Conservation (phyloP, 2,888 invertebrate genomes). For the Chymomyza procnemis region DNA sequence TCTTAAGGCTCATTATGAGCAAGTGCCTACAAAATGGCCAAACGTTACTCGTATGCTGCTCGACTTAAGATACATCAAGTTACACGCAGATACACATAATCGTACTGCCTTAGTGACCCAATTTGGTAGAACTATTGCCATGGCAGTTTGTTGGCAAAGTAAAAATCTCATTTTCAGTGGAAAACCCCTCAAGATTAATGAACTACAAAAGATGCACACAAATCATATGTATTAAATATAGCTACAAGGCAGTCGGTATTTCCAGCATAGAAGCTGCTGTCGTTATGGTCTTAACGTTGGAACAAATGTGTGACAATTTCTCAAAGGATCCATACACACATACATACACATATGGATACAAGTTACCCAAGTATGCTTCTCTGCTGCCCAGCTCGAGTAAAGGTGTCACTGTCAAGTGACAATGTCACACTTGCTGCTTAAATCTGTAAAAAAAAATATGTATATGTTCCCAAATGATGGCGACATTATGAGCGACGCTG, state of each 20-base stretch:
- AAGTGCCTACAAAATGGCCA: conserved; percentile 31
- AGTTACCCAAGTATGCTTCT: conserved; percentile 20
- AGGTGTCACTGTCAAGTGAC: conserved; percentile 67
- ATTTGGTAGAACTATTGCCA: conserved; percentile 20
- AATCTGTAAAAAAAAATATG: conserved; percentile 38
- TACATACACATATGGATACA: conserved; percentile 17
- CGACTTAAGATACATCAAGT: background rate
- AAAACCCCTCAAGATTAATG: conserved; percentile 56
- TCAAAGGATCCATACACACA: conserved; percentile 41
- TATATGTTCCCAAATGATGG: conserved; percentile 15
- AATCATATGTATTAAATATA: conserved; percentile 45
- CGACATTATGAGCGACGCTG: conserved; percentile 24
- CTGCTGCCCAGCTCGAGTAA: conserved; percentile 3
- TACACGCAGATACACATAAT: background rate
- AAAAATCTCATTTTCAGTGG: conserved; percentile 25
- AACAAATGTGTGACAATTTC: conserved; percentile 69
- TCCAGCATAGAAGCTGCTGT: conserved; percentile 4
- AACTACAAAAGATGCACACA: conserved; percentile 67
- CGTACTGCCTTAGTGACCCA: conserved; percentile 52
- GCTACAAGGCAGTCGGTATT: conserved; percentile 4
- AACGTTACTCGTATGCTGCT: background rate
- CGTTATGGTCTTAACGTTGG: conserved; percentile 16
- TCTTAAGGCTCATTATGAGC: conserved; percentile 18
- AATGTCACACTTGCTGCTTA: conserved; percentile 58
- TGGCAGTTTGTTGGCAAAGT: conserved; percentile 21